These are phyloP conservation scores for Drymonia ruficornis DNA, from an alignment of 2,888 invertebrate genomes.

Conservation along the genomic window DNA sequence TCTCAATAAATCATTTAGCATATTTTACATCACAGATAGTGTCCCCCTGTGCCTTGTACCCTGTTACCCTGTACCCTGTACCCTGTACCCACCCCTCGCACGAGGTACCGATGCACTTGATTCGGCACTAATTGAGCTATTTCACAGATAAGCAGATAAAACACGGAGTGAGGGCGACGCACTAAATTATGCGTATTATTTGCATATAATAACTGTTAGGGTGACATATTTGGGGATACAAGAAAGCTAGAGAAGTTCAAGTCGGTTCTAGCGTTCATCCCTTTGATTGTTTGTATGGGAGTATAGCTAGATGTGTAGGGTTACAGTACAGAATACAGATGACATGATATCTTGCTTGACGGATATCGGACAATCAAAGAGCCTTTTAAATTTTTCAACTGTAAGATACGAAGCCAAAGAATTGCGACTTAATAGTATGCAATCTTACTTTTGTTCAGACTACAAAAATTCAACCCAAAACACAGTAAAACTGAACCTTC, in stretches of 20 bases:
- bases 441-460: too few species aligned
- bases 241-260: slow-evolving; percentile 15
- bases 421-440: neutral
- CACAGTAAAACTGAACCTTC: slow-evolving; percentile 10
- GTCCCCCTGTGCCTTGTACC: slow-evolving; percentile 14
- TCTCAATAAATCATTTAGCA: slow-evolving; percentile 77
- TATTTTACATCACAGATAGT: slow-evolving; percentile 70
- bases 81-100: neutral
- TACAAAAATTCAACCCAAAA: too few species aligned
- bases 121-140: slow-evolving; percentile 79
- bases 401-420: too few species aligned
- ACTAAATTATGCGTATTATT: slow-evolving; percentile 82
- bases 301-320: too few species aligned
- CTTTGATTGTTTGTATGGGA: too few species aligned
- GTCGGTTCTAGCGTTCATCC: too few species aligned
- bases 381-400: too few species aligned
- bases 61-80: too few species aligned
- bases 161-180: slow-evolving; percentile 71
- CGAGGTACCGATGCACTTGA: slow-evolving; percentile 17
- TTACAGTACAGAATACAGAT: neutral
- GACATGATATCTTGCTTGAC: too few species aligned
- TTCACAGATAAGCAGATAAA: slow-evolving; percentile 84
- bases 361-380: too few species aligned
- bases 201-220: slow-evolving; percentile 82
- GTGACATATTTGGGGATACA: slow-evolving; percentile 56